These are phyloP conservation scores for Helarctos malayanus DNA, from an alignment of 2,797 vertebrate species.

Conservation along the genomic window DNA sequence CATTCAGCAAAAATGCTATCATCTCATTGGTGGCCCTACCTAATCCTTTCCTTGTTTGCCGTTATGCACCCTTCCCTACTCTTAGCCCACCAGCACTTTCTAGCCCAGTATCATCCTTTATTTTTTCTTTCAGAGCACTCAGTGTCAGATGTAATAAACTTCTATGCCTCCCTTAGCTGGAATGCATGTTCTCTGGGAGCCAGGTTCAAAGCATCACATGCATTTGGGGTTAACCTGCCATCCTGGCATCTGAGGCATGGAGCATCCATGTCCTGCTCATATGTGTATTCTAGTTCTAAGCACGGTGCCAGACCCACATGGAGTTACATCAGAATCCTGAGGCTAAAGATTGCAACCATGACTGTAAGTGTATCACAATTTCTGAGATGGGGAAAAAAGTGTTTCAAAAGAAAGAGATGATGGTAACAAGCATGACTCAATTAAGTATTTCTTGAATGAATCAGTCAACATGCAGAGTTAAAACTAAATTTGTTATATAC, in stretches of 20 bases:
- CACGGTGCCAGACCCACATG: not conserved
- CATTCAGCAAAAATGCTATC: not conserved
- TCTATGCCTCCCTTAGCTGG: not conserved
- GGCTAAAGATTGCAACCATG: not conserved
- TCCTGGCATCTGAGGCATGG: not conserved
- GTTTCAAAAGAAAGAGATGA: conserved; percentile 51
- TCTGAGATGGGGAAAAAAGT: not conserved
- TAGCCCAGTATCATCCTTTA: not conserved
- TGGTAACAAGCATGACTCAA: not conserved
- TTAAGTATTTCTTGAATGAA: conserved; percentile 16
- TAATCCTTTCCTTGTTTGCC: not conserved
- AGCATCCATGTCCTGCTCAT: not conserved
- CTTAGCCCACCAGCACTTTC: not conserved
- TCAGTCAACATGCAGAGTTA: conserved; percentile 36
- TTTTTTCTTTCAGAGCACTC: not conserved
- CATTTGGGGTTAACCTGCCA: not conserved
- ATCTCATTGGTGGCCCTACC: not conserved
- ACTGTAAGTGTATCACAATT: not conserved
- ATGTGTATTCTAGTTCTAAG: not conserved
- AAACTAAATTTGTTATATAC: not conserved
- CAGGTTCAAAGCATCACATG: not conserved
- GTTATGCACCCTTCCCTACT: not conserved
- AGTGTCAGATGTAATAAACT: not conserved
- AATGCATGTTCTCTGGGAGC: not conserved
- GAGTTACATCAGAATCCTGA: not conserved